Evolutionary conservation across 2,888 invertebrate species (phyloP).

Genomic region (Plebejus anna): DNA sequence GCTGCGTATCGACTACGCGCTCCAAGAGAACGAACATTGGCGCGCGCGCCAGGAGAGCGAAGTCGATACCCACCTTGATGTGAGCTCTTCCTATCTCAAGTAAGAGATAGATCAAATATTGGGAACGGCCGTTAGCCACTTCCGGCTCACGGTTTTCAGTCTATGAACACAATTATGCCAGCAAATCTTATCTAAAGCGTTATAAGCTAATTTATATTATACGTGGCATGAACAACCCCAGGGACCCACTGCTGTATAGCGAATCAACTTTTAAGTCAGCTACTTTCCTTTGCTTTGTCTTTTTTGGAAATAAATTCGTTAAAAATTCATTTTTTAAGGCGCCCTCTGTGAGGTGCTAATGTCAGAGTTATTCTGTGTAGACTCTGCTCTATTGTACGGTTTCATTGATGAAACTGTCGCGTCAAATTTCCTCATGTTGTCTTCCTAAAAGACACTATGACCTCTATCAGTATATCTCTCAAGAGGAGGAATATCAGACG

Average conservation of each 20-base stretch:
- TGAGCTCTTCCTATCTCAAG: too few species aligned
- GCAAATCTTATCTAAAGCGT: slow-evolving; percentile 78
- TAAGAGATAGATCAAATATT: too few species aligned
- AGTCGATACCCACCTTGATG: too few species aligned
- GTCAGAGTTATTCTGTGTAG: not conserved
- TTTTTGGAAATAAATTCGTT: not conserved
- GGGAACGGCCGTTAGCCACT: slow-evolving; percentile 29
- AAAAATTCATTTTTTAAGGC: too few species aligned
- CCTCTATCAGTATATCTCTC: not conserved
- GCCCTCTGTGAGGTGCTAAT: not conserved
- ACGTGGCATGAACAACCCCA: slow-evolving; percentile 73
- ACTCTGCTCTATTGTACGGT: not conserved
- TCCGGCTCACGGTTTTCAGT: slow-evolving; percentile 54
- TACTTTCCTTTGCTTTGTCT: not conserved
- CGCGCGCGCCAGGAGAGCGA: too few species aligned
- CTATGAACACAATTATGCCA: slow-evolving; percentile 77
- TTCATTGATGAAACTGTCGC: too few species aligned
- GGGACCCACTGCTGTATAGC: slow-evolving; percentile 54
- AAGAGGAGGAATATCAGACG: not conserved
- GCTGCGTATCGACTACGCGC: too few species aligned
- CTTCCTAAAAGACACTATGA: not conserved
- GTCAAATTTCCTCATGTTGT: not conserved
- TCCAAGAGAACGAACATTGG: too few species aligned
- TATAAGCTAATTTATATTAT: slow-evolving; percentile 73
- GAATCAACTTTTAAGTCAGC: not conserved